Evolutionary conservation across 2,888 invertebrate species (phyloP), one percentile per base, ranked within the genome.

Genomic region (Pandemis cinnamomeana): DNA sequence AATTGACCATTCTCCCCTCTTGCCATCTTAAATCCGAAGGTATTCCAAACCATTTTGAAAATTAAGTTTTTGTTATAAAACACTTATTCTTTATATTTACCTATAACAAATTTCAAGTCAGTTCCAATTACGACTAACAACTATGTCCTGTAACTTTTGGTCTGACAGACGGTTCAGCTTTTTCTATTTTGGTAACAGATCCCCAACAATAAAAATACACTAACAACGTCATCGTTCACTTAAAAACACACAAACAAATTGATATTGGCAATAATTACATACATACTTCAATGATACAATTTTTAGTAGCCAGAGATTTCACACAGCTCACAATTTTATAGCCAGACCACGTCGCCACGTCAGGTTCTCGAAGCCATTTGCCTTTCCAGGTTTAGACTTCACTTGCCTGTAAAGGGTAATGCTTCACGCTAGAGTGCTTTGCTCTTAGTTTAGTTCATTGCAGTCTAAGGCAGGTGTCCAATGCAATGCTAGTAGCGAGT

Each of bases 341-440:
- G 68, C 72, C 27, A 36, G 27, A 36, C 27, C 67, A 46, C 46
- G 63, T 64, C 63, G 72, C 63, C 68, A 63, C 58, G 63, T 69
- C 63, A 62, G 67, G 60, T 66, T 66, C 60, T 60, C 51, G 58
- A 70, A 66, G 73, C 69, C 27, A 58, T 73, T 73, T 51, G 63
- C 68, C 42, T 36, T 58, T 68, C 48, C 63, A 60, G 64, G 69
- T 70, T 73, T 66, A 69, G 73, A 70, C 64, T 66, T 69, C 69
- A 15, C 51, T 46, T 66, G 53, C 64, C 69, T 66, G 44, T 73
- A 73, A 70, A 73, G 48, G 44, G 60, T 73, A 70, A 72, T 72
- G 63, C 62, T 58, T 68, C 48, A 51, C 64, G 41, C 58, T 42
- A 67, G 63, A 72, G 72, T 69, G 55, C 51, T 27, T 62, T 41